phyloP scores from a whole-genome alignment of 1,140 invertebrate genomes.

The Drosophila parabipectinata region DNA sequence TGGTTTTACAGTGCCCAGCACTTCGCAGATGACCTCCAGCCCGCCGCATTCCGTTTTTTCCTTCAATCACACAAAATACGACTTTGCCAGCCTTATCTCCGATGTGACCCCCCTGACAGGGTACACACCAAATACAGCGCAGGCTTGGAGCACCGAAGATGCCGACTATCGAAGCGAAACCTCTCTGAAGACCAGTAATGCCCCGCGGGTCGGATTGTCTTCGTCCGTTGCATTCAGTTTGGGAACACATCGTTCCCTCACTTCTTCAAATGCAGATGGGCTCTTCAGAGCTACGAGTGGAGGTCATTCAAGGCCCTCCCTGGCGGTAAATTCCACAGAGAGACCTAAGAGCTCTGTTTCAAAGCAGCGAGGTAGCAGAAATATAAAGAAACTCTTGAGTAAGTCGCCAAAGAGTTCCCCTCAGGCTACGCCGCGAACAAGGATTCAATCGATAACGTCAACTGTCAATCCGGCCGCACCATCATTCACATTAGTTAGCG shows the following conservation, averaged over 20 bases:
- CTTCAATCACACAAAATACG: conserved; percentile 2
- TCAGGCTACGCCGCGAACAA: neutral
- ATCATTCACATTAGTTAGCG: neutral
- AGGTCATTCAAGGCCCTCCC: neutral
- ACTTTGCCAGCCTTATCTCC: neutral
- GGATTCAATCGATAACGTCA: neutral
- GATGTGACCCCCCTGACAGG: conserved; percentile 25
- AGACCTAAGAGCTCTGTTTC: neutral
- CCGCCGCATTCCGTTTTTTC: neutral
- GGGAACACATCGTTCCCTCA: too few relatives aligned
- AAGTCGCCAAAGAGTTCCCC: neutral
- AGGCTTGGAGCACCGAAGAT: neutral
- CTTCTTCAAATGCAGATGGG: neutral
- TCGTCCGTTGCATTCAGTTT: too few relatives aligned
- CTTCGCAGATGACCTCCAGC: conserved; percentile 5
- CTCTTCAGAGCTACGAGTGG: neutral
- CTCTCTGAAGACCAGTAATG: neutral
- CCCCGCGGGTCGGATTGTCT: neutral
- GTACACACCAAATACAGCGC: conserved; percentile 2
- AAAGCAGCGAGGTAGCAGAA: neutral
- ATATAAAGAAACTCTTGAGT: neutral
- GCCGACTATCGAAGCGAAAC: neutral
- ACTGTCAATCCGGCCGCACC: neutral
- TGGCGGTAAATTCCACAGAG: too few relatives aligned
- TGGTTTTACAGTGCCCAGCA: neutral